Base-by-base conservation (phyloP, 2,113 vertebrate genomes). In the Ageneiosus marmoratus region DNA sequence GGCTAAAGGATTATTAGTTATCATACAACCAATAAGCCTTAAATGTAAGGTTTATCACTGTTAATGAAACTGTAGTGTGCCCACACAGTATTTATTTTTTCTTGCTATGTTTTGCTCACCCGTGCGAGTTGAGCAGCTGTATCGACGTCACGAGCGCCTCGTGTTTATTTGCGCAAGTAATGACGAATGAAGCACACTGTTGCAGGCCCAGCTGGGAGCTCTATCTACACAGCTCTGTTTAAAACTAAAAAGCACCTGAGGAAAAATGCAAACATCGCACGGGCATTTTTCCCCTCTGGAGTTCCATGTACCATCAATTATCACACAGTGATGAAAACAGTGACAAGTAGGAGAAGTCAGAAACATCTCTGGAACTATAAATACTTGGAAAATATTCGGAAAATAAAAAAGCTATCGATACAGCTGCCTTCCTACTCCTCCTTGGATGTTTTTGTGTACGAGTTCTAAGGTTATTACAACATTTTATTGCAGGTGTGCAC, bases 211-310 rank as follows among this genome's bases (percentile, higher is more conserved):
- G 67, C 80, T 29, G 80, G 51, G 53, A 32, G 27, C 29, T 37
- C 32, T 0, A 24, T 34, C 24, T 27, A 7, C n/a, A 27, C 18
- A 11, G 34, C 50, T 4, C 32, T 16, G 4, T 72, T 56, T 44
- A 81, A 37, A 70, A 69, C 48, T 29, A 51, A 37, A n/a, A n/a
- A 18, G 63, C 79, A 72, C 65, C 65, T 44, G 79, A 55, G 29
- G 32, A 37, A 27, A 48, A 72, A 27, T 20, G 65, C 65, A 56
- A 69, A 72, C 51, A 22, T 12, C 5, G 18, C 63, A 67, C 32
- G 2, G 27, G 27, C 27, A 16, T 62, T 29, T 29, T 15, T 13
- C 11, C 55, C 53, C 11, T 1, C 3, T 22, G 18, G 65, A 22
- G 34, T 9, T 69, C 3, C 20, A 69, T 9, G 34, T 12, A 69